phyloP scores from a whole-genome alignment of 2,888 invertebrate species.

The Tholera decimalis region DNA sequence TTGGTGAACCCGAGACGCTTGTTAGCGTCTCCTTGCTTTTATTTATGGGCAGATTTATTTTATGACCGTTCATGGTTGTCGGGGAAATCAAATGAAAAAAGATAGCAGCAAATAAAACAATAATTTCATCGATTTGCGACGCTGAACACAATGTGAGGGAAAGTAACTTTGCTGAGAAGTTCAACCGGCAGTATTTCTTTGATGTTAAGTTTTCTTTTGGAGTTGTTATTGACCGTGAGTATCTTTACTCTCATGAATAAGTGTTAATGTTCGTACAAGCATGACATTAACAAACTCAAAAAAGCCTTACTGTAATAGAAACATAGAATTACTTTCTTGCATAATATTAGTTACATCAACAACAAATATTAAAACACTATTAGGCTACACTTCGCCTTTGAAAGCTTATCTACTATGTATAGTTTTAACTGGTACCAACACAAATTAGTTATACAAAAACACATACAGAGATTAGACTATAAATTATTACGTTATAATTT shows the following conservation, averaged over 20 bases:
- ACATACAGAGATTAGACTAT: no score
- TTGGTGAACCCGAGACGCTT: constrained; percentile 91
- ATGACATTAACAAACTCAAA: no score
- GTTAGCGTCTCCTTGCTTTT: constrained; percentile 89
- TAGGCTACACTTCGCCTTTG: no score
- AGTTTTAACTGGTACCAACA: no score
- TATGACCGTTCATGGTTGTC: constrained; percentile 85
- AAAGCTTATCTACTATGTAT: no score
- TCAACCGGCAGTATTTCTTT: constrained; percentile 45
- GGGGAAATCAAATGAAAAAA: constrained; percentile 81
- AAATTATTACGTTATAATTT: no score
- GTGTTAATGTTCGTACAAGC: not conserved
- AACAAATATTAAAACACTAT: no score
- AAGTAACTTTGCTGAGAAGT: constrained; percentile 42
- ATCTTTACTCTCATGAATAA: constrained; percentile 9
- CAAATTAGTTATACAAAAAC: no score
- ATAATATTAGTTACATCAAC: no score
- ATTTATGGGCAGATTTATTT: constrained; percentile 92
- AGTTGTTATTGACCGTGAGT: constrained; percentile 21
- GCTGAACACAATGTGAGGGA: constrained; percentile 40
- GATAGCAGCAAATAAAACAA: constrained; percentile 77
- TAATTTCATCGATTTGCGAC: constrained; percentile 73
- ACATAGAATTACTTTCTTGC: no score
- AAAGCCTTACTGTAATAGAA: no score
- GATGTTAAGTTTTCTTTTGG: constrained; percentile 53